phyloP scores from a whole-genome alignment of 2,113 vertebrate species.

The Myrmophylax atrothorax region DNA sequence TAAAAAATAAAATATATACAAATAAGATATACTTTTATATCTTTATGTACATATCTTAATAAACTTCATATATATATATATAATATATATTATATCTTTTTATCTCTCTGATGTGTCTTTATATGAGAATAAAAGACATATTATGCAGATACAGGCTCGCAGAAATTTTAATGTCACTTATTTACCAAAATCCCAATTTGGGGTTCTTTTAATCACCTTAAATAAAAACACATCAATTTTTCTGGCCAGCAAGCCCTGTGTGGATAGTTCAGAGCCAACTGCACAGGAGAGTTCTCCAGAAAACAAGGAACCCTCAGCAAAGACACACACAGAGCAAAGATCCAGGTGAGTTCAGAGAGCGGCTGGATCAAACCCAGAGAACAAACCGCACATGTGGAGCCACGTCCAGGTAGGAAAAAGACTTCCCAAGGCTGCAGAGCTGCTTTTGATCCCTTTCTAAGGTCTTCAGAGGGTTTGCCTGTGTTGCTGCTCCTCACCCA shows the following conservation, averaged over 20 bases:
- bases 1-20: background rate
- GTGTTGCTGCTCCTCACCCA: fast-evolving
- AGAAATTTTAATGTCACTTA: background rate
- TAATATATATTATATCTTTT: background rate
- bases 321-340: background rate
- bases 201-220: background rate
- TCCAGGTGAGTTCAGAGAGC: background rate
- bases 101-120: background rate
- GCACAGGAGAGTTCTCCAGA: background rate
- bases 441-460: background rate
- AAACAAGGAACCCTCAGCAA: background rate
- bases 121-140: background rate
- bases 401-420: background rate
- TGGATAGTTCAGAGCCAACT: background rate
- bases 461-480: background rate
- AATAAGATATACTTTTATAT: background rate
- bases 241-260: background rate
- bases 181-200: background rate
- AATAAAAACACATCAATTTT: background rate
- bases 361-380: background rate
- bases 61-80: background rate
- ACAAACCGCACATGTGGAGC: background rate
- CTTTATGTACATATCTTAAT: background rate
- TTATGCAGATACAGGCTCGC: background rate
- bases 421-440: background rate